These are phyloP conservation scores for Eupithecia vulgata DNA, from an alignment of 2,888 invertebrate species.

Conservation along the genomic window DNA sequence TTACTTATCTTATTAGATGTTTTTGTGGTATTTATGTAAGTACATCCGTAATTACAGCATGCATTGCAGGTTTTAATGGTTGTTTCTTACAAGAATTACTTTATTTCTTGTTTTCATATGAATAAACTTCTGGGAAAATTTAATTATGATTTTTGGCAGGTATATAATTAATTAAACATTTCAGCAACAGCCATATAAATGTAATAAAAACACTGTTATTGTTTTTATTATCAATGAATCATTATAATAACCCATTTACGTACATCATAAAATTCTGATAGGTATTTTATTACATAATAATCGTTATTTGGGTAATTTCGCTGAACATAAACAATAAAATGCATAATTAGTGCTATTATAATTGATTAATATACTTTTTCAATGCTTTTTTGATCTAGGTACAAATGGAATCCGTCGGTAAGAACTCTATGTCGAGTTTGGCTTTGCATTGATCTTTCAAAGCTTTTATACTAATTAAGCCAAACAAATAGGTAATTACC, in stretches of 20 bases:
- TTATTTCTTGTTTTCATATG: not conserved
- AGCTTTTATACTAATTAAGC: not conserved
- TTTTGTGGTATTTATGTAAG: not conserved
- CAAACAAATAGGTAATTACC: not conserved
- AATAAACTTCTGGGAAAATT: not conserved
- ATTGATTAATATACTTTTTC: not conserved
- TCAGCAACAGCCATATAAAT: slow-evolving; percentile 53
- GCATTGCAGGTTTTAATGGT: not conserved
- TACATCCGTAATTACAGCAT: not conserved
- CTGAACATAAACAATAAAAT: slow-evolving; percentile 30
- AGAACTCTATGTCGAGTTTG: not conserved
- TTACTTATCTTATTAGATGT: not conserved
- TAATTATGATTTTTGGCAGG: not conserved
- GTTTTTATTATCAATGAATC: slow-evolving; percentile 59
- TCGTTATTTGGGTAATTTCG: slow-evolving; percentile 41
- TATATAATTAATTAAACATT: slow-evolving; percentile 50
- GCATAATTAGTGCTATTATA: not conserved
- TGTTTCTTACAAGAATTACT: slow-evolving; percentile 49
- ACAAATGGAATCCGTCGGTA: not conserved
- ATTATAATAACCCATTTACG: slow-evolving; percentile 47
- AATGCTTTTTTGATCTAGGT: not conserved
- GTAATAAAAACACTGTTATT: slow-evolving; percentile 62
- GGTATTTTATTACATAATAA: slow-evolving; percentile 43
- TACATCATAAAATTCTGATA: slow-evolving; percentile 43
- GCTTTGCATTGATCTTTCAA: not conserved